Percentiles rank a stretch among this genome's conserved stretches.
These are phyloP conservation scores for Synergus gifuensis DNA, from an alignment of 2,888 invertebrate genomes.

Conservation along the genomic window DNA sequence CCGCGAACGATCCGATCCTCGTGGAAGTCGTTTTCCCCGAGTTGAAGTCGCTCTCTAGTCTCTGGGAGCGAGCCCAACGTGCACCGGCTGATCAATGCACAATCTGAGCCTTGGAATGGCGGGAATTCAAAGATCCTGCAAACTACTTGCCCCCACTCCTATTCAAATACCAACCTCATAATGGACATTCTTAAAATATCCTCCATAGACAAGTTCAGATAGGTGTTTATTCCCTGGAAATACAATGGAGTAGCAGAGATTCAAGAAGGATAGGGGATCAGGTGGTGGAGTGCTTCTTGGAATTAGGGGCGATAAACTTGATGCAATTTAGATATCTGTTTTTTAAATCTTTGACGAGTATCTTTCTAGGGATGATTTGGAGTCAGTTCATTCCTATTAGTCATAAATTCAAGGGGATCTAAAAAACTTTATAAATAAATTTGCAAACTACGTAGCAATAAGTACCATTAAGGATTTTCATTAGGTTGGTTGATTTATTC, in stretches of 20 bases:
- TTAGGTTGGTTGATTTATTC: no score
- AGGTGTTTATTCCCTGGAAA: neutral
- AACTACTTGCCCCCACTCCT: slow-evolving; percentile 36
- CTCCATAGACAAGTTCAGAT: slow-evolving; percentile 11
- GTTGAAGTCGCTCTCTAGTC: slow-evolving; percentile 3
- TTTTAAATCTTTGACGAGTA: no score
- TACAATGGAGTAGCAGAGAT: slow-evolving; percentile 1
- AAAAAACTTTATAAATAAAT: no score
- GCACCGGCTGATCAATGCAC: slow-evolving; percentile 30
- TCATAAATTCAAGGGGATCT: no score
- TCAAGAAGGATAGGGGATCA: neutral
- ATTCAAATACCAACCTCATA: slow-evolving; percentile 38
- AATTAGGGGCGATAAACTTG: neutral
- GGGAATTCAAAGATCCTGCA: slow-evolving; percentile 33
- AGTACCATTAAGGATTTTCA: no score
- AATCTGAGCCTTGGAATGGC: slow-evolving; percentile 24
- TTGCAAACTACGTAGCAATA: no score
- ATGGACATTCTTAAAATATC: slow-evolving; percentile 38
- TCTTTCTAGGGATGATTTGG: no score
- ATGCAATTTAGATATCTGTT: neutral
- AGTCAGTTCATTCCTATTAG: no score
- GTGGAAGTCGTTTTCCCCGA: slow-evolving; percentile 35
- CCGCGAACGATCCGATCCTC: slow-evolving; percentile 66
- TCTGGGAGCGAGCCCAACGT: slow-evolving; percentile 27
- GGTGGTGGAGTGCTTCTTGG: neutral